Evolutionary conservation across 92 coral and sea anemone genomes (phyloP), one percentile per base, ranked within the genome.

Genomic region (Parazoanthus darwini): DNA sequence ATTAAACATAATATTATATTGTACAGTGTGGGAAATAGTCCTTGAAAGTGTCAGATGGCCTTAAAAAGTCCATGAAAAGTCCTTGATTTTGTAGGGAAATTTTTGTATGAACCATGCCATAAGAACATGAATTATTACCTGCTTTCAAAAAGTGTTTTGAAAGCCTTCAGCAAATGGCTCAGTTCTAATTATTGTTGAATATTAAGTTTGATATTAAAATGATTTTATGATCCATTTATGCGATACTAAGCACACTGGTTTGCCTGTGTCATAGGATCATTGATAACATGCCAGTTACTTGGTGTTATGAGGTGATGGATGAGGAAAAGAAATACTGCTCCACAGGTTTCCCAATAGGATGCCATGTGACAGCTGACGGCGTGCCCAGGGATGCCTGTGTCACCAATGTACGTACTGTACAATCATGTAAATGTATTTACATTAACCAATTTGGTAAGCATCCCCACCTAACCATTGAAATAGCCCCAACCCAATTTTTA

Each of bases 281-380:
- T 71, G 99, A 97, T 81, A 97, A 97, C 92, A 97, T 97, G 99
- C 99, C 99, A 56, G 96, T 95, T 1, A 95, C 99, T 0, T 97
- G 99, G 99, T 97, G 99, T 46, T 97, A 97, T 73, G 95, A 94
- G 0, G 98, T 97, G 26, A 92, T 93, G 77, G 99, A 95, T 77
- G 97, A 94, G 89, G 79, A 50, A 2, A 92, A 89, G 74, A 74
- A 90, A 56, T 97, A 95, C 91, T 97, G 99, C 50, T 91, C 99
- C 6, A 94, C 99, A 81, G 99, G 99, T 14, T 97, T 97, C 39
- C 99, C 99, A 39, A 80, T 97, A 88, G 99, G 99, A 22, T 97
- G 99, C 80, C 94, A 93, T 85, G 98, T 97, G 86, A 91, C 95
- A 29, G 91, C 92, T 15, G 93, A 94, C 81, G 94, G 98, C 20